Evolutionary conservation across 2,888 invertebrate species (phyloP), one percentile per base, ranked within the genome.

Genomic region (Tenthredo mesomela): DNA sequence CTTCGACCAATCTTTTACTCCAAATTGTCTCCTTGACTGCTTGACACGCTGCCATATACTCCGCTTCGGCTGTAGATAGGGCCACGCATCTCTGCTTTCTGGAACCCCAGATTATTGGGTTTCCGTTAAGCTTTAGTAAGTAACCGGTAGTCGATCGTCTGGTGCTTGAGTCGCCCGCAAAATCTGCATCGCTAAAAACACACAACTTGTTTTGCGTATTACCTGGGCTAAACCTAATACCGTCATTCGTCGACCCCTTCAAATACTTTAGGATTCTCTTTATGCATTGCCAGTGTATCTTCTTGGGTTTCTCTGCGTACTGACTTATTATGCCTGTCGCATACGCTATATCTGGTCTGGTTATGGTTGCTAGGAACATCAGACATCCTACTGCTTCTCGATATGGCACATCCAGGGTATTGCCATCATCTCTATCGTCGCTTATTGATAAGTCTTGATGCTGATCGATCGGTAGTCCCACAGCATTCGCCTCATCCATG

Each of bases 401-500:
- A n/a, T 78, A 78, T 6, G 78, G 78, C 29, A 33, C 78, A 18
- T 78, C 54, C 4, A 58, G 15, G 2, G 78, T 18, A 21, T n/a
- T 75, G 21, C 47, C 50, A 75, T 75, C 50, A 40, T 73, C 43
- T 73, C 43, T 18, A 21, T 75, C 47, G 3, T 75, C 18, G 12
- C 25, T 4, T 43, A 21, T 75, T 15, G 21, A 75, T 47, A 47
- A 47, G 58, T 85, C 84, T 29, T 86, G 85, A 54, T 86, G 40
- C 5, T 82, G 84, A 18, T 87, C 86, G 12, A 85, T 87, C 3
- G 88, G 89, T 29, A 88, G 87, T 0, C 84, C 29, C 10, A 87
- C 88, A 9, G 86, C 43, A 54, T 90, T 89, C n/a, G 87, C 85
- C 58, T 89, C 84, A 80, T 85, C 70, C 85, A 89, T 86, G 7